Evolutionary conservation across 2,888 invertebrate species (phyloP), one percentile per base, ranked within the genome.

Genomic region (Cosmia trapezina): DNA sequence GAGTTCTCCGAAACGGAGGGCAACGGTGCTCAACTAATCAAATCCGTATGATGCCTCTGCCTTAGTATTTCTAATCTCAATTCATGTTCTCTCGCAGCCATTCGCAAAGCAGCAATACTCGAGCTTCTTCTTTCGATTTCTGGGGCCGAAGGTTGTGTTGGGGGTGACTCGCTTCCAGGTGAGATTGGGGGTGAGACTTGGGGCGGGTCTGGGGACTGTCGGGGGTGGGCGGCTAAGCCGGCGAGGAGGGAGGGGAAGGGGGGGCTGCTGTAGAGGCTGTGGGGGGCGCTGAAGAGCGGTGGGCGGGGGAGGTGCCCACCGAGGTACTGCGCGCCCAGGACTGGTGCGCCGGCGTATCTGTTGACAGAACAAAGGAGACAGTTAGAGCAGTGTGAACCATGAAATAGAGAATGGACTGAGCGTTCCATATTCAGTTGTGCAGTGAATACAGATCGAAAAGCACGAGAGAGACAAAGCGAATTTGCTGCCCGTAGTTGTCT

Each of bases 51-150:
- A 57, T 97, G 97, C 90, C 98, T 97, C 89, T 98, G 98, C 69
- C 98, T 96, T 70, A 98, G 91, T 97, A 98, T 97, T 93, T 98
- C 98, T 87, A 98, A 95, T 90, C 98, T 97, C 63, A 98, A 94
- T 92, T 99, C 98, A 91, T 99, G 98, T 91, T 99, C 99, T 67
- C 99, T 96, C 1, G 99, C 99, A 86, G 98, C 98, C 87, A 98
- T 96, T 83, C 99, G 96, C 54, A 99, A 94, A 0, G 98, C 98
- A 0, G 98, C 98, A 86, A 99, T 99, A 89, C 98, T 98, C 47
- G 98, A 98, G 86, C 98, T 98, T 86, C 98, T 96, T 83, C 98
- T 96, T 92, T 98, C 98, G 72, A 98, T 97, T 82, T 98, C 98
- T 43, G 97, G 98, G 0, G 97, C 96, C 0, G 91, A 87, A 3